A percentile compares a stretch with the other conserved stretches of the same genome.
Evolutionary conservation across 1,140 invertebrate species (phyloP).

Genomic region (Ooceraea biroi): DNA sequence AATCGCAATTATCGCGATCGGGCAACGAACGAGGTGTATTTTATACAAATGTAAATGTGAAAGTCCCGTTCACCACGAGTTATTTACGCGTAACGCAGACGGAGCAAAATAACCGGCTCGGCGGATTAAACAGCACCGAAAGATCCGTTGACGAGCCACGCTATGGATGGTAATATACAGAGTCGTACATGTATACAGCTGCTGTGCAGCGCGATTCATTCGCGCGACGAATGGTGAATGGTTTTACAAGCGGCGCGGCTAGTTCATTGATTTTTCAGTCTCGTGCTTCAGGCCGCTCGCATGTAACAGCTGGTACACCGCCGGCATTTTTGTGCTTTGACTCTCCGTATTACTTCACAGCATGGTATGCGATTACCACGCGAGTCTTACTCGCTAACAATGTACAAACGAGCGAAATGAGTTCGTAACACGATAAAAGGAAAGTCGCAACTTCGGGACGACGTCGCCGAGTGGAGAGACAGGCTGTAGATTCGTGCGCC

Average conservation of each 20-base stretch:
- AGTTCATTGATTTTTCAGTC: slow-evolving; percentile 48
- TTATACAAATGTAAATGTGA: slow-evolving; percentile 20
- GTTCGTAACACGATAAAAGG: slow-evolving; percentile 37
- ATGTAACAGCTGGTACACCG: not conserved
- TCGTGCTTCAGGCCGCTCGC: not conserved
- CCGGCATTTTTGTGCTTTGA: slow-evolving; percentile 30
- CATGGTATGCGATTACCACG: slow-evolving; percentile 8
- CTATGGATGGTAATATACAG: not conserved
- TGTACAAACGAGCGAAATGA: slow-evolving; percentile 47
- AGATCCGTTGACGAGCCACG: not conserved
- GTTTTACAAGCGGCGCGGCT: slow-evolving; percentile 1
- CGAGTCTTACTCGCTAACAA: slow-evolving; percentile 24
- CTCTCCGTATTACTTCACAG: not conserved
- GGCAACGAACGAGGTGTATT: not conserved
- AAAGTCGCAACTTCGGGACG: slow-evolving; percentile 19
- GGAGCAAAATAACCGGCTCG: not conserved
- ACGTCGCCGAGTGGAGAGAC: not conserved
- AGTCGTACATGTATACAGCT: not conserved
- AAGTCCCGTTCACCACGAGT: not conserved
- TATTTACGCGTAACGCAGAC: slow-evolving; percentile 7
- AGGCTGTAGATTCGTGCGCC: not conserved
- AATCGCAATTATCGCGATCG: not conserved
- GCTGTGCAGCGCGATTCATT: not conserved
- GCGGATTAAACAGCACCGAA: not conserved
- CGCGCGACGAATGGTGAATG: not conserved